A percentile compares a stretch with the other conserved stretches of the same genome.
Evolutionary conservation across 2,888 invertebrate species (phyloP).

Genomic region (Eupeodes luniger): DNA sequence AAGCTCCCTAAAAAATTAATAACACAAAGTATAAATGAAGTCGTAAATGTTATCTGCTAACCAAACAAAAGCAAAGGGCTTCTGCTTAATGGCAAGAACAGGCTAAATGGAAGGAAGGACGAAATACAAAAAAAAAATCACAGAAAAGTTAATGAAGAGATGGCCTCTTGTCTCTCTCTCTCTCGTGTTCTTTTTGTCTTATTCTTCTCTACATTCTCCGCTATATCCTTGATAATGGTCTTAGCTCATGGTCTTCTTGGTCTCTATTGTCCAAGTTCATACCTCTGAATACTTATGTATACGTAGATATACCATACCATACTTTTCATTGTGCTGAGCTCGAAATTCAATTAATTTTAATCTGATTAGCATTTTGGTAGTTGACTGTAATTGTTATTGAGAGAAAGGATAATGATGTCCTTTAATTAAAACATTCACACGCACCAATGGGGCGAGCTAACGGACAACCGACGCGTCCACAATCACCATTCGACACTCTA

Average conservation of each 20-base stretch:
- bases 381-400: conserved; percentile 73
- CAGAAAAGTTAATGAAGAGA: conserved; percentile 47
- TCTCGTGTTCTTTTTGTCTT: not conserved
- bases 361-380: conserved; percentile 72
- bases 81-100: conserved; percentile 47
- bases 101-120: conserved; percentile 30
- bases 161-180: conserved; percentile 8
- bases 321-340: conserved; percentile 45
- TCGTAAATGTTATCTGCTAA: conserved; percentile 58
- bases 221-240: conserved; percentile 29
- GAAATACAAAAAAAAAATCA: conserved; percentile 11
- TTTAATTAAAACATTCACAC: conserved; percentile 73
- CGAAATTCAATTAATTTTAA: conserved; percentile 72
- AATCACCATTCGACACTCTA: conserved; percentile 39
- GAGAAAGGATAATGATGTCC: conserved; percentile 71
- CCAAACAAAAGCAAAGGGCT: conserved; percentile 49
- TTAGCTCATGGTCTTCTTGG: conserved; percentile 12
- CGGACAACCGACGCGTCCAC: conserved; percentile 15
- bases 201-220: not conserved
- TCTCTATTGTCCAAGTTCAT: conserved; percentile 25
- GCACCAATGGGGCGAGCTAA: conserved; percentile 43
- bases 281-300: not conserved
- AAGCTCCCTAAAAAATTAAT: conserved; percentile 50
- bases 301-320: not conserved
- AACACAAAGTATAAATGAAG: conserved; percentile 61